Evolutionary conservation across 2,888 invertebrate genomes (phyloP).

Genomic region (Caprella mutica): DNA sequence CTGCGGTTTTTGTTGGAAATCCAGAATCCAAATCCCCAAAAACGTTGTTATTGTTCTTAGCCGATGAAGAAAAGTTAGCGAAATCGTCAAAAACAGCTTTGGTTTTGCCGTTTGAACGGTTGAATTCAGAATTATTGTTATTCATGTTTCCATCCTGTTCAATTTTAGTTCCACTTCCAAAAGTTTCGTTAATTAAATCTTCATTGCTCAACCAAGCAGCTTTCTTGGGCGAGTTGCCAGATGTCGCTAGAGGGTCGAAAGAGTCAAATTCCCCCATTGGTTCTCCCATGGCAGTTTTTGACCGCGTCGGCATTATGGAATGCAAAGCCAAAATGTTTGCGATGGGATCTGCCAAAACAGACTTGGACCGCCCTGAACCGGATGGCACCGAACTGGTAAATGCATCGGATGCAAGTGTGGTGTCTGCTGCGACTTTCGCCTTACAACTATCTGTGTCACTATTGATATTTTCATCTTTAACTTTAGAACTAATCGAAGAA

Average conservation of each 20-base stretch:
- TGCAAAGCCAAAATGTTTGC: constrained; percentile 10
- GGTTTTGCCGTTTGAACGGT: too few species aligned
- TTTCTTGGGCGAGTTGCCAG: constrained; percentile 12
- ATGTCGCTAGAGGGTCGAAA: constrained; percentile 29
- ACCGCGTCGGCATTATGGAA: constrained; percentile 17
- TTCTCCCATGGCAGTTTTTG: constrained; percentile 29
- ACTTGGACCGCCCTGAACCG: constrained; percentile 24
- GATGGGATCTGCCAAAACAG: constrained; percentile 30
- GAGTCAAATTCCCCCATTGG: constrained; percentile 16
- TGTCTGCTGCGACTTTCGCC: neutral
- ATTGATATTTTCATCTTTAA: too few species aligned
- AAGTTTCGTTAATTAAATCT: constrained; percentile 30
- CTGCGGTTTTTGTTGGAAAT: too few species aligned
- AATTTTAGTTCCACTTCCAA: too few species aligned
- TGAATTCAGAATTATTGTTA: too few species aligned
- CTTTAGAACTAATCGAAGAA: too few species aligned
- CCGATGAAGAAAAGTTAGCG: too few species aligned
- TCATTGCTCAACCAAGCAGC: constrained; percentile 31
- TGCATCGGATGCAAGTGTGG: neutral
- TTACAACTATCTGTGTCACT: neutral
- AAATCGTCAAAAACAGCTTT: too few species aligned
- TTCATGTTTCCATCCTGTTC: too few species aligned
- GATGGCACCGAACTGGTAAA: too few species aligned
- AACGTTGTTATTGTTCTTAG: too few species aligned
- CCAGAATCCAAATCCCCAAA: too few species aligned